Evolutionary conservation across 2,797 vertebrate species (phyloP), one percentile per base, ranked within the genome.

Genomic region (Serranus cabrilla): DNA sequence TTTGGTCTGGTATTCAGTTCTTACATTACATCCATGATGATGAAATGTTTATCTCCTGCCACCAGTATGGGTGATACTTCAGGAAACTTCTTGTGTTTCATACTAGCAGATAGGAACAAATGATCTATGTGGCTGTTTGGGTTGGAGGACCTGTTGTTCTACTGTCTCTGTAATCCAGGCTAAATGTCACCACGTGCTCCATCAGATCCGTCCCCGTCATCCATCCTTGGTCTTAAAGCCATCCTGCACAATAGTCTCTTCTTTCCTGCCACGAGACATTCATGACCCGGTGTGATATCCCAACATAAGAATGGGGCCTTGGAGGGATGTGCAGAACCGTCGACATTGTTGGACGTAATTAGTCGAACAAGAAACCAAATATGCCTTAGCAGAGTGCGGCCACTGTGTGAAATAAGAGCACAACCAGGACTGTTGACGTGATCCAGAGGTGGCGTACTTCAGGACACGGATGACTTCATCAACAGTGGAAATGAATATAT

Each of bases 361-460:
- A 57, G 80, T 63, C 1, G 1, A 83, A 83, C 71, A 77, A 56
- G 84, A 81, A 80, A 91, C 74, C 40, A 73, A 89, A 88, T 87
- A 87, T 80, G 76, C 27, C 12, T 86, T 21, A n/a, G 47, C 52
- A 85, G 54, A 84, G 71, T 17, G 61, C 1, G 14, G 40, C 7
- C 55, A 14, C 25, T 58, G 49, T 67, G 67, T 63, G 73, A 85
- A 88, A 86, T 11, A 21, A 76, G 59, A 85, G 57, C 75, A 68
- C 55, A 63, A 20, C 31, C 2, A 18, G 39, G 39, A 57, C 60
- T 45, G 52, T 27, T 82, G 79, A 72, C 49, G 63, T 42, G 40
- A 59, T 80, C 59, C 63, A 16, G 80, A 70, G 56, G 58, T 47
- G 71, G 17, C 40, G 74, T 40, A 74, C 83, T 60, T 31, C 21